A percentile compares a stretch with the other conserved stretches of the same genome.
Evolutionary conservation across 2,888 invertebrate species (phyloP).

Genomic region (Eupeodes latifasciatus): DNA sequence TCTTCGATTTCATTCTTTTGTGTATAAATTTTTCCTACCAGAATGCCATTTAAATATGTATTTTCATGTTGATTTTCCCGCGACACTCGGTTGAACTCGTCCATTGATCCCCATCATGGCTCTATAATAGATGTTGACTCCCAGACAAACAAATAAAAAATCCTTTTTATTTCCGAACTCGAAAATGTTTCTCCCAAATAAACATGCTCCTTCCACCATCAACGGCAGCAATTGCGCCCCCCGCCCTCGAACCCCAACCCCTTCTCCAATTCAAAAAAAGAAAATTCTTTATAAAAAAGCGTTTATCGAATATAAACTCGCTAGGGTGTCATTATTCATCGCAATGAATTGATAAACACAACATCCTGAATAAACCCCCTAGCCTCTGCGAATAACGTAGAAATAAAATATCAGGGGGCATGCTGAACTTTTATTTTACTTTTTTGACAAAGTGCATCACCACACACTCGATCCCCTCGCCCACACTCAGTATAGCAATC

Average conservation of each 20-base stretch:
- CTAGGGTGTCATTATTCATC: slow-evolving; percentile 72
- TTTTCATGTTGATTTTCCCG: slow-evolving; percentile 31
- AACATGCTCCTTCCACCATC: slow-evolving; percentile 22
- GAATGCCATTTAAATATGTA: slow-evolving; percentile 52
- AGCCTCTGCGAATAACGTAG: background rate
- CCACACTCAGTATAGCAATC: background rate
- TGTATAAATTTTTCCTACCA: slow-evolving; percentile 25
- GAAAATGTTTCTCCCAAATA: slow-evolving; percentile 33
- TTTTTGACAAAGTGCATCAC: slow-evolving; percentile 46
- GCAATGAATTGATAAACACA: slow-evolving; percentile 72
- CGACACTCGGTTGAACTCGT: slow-evolving; percentile 50
- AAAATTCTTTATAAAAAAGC: slow-evolving; percentile 38
- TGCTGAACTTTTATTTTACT: slow-evolving; percentile 8
- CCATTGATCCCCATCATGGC: slow-evolving; percentile 55
- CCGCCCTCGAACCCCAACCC: background rate
- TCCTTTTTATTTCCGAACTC: slow-evolving; percentile 46
- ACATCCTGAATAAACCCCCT: slow-evolving; percentile 42
- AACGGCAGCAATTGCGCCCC: too few species aligned
- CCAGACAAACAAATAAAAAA: slow-evolving; percentile 51
- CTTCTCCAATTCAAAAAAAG: background rate
- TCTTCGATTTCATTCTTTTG: slow-evolving; percentile 23
- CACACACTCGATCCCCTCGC: background rate
- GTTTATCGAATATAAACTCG: slow-evolving; percentile 70
- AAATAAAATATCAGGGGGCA: slow-evolving; percentile 6
- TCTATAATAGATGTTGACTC: slow-evolving; percentile 64